phyloP scores from a whole-genome alignment of 1,140 invertebrate species.

The Lamellibrachia luymesi region DNA sequence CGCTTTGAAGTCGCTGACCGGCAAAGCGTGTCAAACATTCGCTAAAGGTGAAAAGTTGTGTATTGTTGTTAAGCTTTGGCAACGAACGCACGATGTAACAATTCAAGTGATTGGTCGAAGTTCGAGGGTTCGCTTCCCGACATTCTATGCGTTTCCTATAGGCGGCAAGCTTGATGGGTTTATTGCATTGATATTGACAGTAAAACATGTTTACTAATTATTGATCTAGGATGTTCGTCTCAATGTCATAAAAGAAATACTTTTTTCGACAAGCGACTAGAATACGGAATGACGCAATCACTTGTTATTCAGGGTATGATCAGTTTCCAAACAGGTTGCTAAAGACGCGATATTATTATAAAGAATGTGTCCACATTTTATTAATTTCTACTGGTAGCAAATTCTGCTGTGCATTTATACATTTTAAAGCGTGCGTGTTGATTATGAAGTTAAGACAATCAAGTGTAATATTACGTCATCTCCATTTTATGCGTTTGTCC shows the following conservation, averaged over 20 bases:
- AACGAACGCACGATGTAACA: background rate
- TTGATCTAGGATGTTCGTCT: background rate
- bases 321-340: background rate
- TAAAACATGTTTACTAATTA: background rate
- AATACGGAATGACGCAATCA: background rate
- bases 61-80: slow-evolving; percentile 5
- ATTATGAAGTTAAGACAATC: no score
- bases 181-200: background rate
- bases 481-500: no score
- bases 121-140: background rate
- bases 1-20: background rate
- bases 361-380: no score
- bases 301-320: background rate
- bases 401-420: no score
- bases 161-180: background rate
- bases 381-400: no score
- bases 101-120: background rate
- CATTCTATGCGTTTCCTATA: background rate
- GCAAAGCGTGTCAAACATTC: background rate
- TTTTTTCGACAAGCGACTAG: background rate
- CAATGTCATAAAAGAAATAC: background rate
- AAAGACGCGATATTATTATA: background rate
- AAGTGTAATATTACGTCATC: no score
- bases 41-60: background rate
- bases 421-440: no score